phyloP scores from a whole-genome alignment of 64 coral and sea anemone species.

The Anthopleura sola region DNA sequence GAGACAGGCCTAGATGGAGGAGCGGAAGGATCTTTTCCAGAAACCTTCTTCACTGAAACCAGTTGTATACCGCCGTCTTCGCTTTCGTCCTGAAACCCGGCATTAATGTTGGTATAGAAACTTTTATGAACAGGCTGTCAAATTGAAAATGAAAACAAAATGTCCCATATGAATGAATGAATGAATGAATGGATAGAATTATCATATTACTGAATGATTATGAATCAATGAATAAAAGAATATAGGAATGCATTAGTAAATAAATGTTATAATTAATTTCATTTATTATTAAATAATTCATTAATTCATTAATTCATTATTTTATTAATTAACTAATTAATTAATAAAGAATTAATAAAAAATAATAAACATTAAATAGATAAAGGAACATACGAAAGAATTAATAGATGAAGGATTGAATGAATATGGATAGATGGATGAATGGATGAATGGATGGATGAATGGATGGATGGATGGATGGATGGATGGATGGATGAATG shows the following conservation, averaged over 20 bases:
- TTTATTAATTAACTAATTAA: too few species aligned
- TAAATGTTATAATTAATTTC: too few species aligned
- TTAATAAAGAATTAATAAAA: neutral
- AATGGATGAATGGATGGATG: neutral
- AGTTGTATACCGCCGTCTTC: slow-evolving; percentile 4
- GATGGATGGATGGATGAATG: neutral
- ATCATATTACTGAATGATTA: neutral
- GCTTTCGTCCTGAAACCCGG: neutral
- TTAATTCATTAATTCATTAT: too few species aligned
- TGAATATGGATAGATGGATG: neutral
- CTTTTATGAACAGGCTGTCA: neutral
- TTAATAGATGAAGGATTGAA: too few species aligned
- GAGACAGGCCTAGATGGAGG: neutral
- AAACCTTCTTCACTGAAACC: neutral
- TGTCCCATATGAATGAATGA: neutral
- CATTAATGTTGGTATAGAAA: neutral
- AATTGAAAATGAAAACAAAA: neutral
- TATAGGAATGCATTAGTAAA: neutral
- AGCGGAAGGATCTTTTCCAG: neutral
- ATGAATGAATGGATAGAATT: neutral
- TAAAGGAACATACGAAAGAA: too few species aligned
- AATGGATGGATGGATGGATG: neutral
- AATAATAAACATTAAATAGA: too few species aligned
- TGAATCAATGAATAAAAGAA: neutral
- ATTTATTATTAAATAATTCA: too few species aligned